A percentile compares a stretch with the other conserved stretches of the same genome.
Conservation (phyloP, 2,888 invertebrate genomes). For the Sphaerophoria rueppellii region DNA sequence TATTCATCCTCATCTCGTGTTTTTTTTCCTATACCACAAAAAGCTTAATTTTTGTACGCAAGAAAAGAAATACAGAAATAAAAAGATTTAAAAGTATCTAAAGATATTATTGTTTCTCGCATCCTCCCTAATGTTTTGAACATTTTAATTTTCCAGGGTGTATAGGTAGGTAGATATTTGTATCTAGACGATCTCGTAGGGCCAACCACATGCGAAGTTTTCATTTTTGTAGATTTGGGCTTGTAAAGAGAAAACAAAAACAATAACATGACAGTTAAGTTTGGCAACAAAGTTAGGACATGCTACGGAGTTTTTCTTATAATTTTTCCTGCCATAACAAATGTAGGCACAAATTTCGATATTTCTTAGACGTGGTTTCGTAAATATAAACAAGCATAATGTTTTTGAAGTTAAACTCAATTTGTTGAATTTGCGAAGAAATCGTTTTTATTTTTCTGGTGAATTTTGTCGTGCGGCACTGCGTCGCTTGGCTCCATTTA, state of each 20-base stretch:
- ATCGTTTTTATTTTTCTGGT: background rate
- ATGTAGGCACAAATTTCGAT: background rate
- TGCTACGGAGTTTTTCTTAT: background rate
- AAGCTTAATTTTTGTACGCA: background rate
- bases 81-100: conserved; percentile 2
- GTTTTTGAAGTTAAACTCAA: conserved; percentile 3
- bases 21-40: background rate
- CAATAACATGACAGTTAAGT: conserved; percentile 11
- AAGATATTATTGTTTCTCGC: background rate
- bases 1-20: conserved; percentile 1
- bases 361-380: background rate
- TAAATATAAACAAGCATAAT: conserved; percentile 14
- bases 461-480: background rate
- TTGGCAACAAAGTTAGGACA: conserved; percentile 1
- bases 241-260: background rate
- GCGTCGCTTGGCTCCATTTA: no score
- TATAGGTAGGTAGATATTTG: background rate
- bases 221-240: background rate
- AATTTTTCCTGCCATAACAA: background rate
- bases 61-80: background rate
- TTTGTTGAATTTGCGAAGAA: conserved; percentile 2
- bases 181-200: background rate
- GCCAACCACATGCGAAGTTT: background rate
- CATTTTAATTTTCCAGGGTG: background rate
- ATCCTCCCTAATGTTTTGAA: background rate